phyloP scores from a whole-genome alignment of 2,888 invertebrate species.

The Ormia ochracea region DNA sequence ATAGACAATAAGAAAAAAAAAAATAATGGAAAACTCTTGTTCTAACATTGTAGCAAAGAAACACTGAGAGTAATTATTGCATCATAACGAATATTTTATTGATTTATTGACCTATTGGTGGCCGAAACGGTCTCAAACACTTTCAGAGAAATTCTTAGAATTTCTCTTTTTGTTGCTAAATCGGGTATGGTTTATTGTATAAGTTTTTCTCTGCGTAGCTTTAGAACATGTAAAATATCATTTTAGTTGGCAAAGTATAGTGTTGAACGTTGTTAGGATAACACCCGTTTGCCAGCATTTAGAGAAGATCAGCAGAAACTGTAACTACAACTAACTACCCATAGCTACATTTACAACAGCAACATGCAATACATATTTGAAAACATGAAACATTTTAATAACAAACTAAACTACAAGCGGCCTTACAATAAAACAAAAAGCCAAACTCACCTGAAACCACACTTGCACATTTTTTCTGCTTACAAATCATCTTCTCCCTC shows the following conservation, averaged over 20 bases:
- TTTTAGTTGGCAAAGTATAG: conserved; percentile 49
- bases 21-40: background rate
- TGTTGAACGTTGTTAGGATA: conserved; percentile 54
- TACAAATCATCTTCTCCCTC: background rate
- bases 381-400: conserved; percentile 59
- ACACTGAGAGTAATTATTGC: conserved; percentile 6
- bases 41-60: background rate
- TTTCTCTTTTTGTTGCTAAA: too few relatives aligned
- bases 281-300: conserved; percentile 61
- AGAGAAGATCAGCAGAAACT: conserved; percentile 14
- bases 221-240: conserved; percentile 2
- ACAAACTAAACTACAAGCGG: conserved; percentile 48
- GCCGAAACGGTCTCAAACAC: too few relatives aligned
- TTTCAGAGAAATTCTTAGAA: too few relatives aligned
- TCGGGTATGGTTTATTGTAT: too few relatives aligned
- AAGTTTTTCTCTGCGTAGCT: too few relatives aligned
- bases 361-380: conserved; percentile 53
- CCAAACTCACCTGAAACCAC: background rate
- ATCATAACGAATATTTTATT: background rate
- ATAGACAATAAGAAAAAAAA: conserved; percentile 1
- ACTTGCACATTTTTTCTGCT: background rate
- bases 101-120: too few relatives aligned
- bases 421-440: conserved; percentile 31
- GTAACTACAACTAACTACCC: conserved; percentile 11
- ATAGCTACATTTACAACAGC: conserved; percentile 22